Evolutionary conservation across 2,113 vertebrate genomes (phyloP), one percentile per base, ranked within the genome.

Genomic region (Leuciscus idus): DNA sequence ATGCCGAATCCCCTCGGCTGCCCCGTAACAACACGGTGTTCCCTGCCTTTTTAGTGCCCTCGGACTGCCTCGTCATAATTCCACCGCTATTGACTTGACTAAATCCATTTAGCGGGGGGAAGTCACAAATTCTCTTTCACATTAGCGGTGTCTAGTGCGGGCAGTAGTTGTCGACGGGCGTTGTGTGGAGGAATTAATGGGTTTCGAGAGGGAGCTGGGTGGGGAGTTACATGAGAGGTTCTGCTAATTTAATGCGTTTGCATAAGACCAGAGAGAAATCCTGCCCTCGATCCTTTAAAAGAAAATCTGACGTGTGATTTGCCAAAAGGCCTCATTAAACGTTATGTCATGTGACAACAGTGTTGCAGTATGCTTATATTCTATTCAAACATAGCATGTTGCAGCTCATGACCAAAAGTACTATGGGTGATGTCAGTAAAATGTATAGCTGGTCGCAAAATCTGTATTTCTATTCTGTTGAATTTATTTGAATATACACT

Each of bases 61-160:
- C 36, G 7, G 10, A 6, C 26, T 85, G 75, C 61, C 50, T 62
- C 30, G 62, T 83, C 48, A 77, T 57, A 64, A 77, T 75, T 36
- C 30, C 19, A 23, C 30, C 1, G 11, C 50, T 68, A 15, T 66
- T 87, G 43, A 76, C 73, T 77, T 64, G 36, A 23, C 52, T 84
- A 59, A 84, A 84, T 75, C 83, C 83, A 84, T 52, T 62, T 64
- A 81, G n/a, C 13, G 39, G 23, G 76, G 36, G 39, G 19, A 66
- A 62, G 15, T 19, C 59, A 36, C 19, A 17, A 48, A 64, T 48
- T 76, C 26, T 48, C 39, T 33, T 61, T 59, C n/a, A 36, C 28
- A 77, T 39, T 64, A 79, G 62, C 4, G 23, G 61, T 30, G 26
- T 11, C 43, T 13, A 8, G 55, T 26, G 55, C 19, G 4, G 15